Evolutionary conservation across 2,888 invertebrate genomes (phyloP).

Genomic region (Drosophila anomalata): DNA sequence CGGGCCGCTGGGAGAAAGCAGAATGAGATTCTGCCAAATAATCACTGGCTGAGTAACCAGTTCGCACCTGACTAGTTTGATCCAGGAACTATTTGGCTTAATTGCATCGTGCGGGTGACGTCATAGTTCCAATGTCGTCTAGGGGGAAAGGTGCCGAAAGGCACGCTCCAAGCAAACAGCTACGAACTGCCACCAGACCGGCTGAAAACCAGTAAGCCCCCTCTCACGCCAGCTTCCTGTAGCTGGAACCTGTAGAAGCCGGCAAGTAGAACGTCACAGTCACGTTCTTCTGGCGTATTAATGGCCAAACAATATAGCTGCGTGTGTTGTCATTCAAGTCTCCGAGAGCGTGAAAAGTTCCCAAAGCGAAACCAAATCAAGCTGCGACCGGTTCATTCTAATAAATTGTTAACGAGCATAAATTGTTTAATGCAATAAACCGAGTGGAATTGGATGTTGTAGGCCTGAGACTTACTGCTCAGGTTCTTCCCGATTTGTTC

Average conservation of each 20-base stretch:
- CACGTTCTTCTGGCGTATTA: slow-evolving; percentile 40
- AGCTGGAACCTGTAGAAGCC: slow-evolving; percentile 34
- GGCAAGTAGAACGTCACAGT: slow-evolving; percentile 18
- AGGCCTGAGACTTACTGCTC: neutral
- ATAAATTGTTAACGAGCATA: slow-evolving; percentile 51
- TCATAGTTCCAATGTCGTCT: slow-evolving; percentile 16
- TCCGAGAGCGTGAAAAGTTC: slow-evolving; percentile 29
- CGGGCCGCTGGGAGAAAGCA: no score
- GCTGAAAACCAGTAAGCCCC: slow-evolving; percentile 24
- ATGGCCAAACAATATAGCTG: slow-evolving; percentile 35
- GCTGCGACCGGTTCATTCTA: slow-evolving; percentile 55
- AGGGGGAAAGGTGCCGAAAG: slow-evolving; percentile 32
- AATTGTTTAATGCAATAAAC: slow-evolving; percentile 61
- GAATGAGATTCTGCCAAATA: neutral
- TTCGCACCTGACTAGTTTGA: slow-evolving; percentile 1
- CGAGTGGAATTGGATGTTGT: slow-evolving; percentile 10
- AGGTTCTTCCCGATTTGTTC: no score
- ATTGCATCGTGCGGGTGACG: neutral
- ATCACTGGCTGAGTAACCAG: neutral
- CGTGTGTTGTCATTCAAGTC: slow-evolving; percentile 16
- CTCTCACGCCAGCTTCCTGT: slow-evolving; percentile 25
- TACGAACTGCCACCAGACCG: slow-evolving; percentile 12
- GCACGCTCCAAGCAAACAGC: neutral
- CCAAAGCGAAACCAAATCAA: slow-evolving; percentile 35
- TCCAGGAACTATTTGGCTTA: slow-evolving; percentile 15